Evolutionary conservation across 2,797 vertebrate species (phyloP), one percentile per base, ranked within the genome.

Genomic region (Sebastes matsubarae): DNA sequence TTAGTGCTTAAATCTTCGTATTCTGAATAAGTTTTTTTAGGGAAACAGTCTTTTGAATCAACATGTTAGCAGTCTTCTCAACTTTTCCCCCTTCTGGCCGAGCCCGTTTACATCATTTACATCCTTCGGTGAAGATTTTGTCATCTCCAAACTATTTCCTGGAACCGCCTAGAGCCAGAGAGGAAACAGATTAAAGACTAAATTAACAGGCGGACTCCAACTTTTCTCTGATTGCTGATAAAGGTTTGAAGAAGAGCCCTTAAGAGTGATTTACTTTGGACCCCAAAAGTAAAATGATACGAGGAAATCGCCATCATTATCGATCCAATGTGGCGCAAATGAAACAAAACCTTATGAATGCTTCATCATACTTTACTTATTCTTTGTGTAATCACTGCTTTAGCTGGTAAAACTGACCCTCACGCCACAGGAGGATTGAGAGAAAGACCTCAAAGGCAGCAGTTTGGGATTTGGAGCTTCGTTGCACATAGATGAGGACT

Each of bases 171-270:
- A 25, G 38, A 82, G 71, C 75, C 76, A 30, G 59, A 83, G 65
- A 88, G 76, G 88, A 93, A 91, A 81, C 67, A 72, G 68, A 87
- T 88, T 75, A 86, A 82, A 77, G 80, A 82, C 83, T 87, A 88
- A 88, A 89, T 92, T 89, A 91, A 87, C 46, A 6, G 79, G 70
- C 3, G 2, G 52, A 58, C 69, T 80, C 80, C 55, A 66, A 75
- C 78, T 32, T 85, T 71, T 54, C 52, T 46, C 38, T 71, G 83
- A 86, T 81, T 82, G 79, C 67, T 70, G 83, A 83, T 75, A 82
- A 85, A 69, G 50, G 6, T 70, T 82, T 42, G 29, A 67, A 68
- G 22, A 46, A 69, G 20, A 73, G 59, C 36, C 68, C 46, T 68
- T 32, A 42, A 50, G 78, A 72, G 68, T 58, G 69, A 52, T 77